Conservation (phyloP, 1,140 invertebrate species). For the Pinna nobilis region DNA sequence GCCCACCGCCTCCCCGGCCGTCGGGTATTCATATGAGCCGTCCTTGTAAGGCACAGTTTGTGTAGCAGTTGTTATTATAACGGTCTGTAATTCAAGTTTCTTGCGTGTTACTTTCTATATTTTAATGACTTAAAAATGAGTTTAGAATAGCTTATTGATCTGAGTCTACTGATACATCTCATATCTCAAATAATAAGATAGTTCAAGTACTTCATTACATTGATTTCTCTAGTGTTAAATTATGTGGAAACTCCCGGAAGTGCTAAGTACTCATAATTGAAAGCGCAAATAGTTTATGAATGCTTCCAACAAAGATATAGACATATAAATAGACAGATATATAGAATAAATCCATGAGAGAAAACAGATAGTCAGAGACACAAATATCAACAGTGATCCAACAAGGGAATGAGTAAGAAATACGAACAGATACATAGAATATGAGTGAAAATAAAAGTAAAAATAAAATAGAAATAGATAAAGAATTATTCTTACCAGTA, state of each 20-base stretch:
- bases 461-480: neutral
- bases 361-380: neutral
- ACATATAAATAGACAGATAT: too few species aligned
- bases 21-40: slow-evolving; percentile 50
- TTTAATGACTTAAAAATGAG: neutral
- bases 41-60: slow-evolving; percentile 76
- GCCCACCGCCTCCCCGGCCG: slow-evolving; percentile 56
- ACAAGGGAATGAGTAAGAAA: neutral
- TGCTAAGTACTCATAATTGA: too few species aligned
- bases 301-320: too few species aligned
- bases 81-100: slow-evolving; percentile 76
- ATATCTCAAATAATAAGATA: neutral
- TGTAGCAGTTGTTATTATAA: slow-evolving; percentile 78
- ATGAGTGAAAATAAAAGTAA: neutral
- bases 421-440: neutral
- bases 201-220: neutral
- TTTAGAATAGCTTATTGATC: neutral
- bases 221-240: too few species aligned
- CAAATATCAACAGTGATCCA: neutral
- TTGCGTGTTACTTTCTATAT: neutral
- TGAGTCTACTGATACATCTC: neutral
- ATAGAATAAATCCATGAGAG: too few species aligned
- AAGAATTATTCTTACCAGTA: slow-evolving; percentile 7
- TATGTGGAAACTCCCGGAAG: too few species aligned
- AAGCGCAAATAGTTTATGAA: too few species aligned